Evolutionary conservation across 2,888 invertebrate species (phyloP).

Genomic region (Nemapogon koenigi): DNA sequence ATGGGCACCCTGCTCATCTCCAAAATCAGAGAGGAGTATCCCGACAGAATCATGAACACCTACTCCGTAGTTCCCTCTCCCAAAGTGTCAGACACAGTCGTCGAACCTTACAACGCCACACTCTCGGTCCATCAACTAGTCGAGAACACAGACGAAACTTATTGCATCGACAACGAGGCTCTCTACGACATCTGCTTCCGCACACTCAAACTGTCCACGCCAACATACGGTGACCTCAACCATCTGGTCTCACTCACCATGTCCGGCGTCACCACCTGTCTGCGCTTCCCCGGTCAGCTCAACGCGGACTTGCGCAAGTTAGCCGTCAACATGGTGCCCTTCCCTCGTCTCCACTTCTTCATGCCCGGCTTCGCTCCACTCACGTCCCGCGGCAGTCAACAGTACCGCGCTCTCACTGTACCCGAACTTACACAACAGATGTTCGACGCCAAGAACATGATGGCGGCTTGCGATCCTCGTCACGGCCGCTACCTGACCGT

Average conservation of each 20-base stretch:
- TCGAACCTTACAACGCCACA: slow-evolving; percentile 84
- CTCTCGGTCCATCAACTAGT: slow-evolving; percentile 87
- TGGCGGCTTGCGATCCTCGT: slow-evolving; percentile 92
- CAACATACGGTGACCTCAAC: slow-evolving; percentile 90
- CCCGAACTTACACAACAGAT: slow-evolving; percentile 85
- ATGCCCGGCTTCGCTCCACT: slow-evolving; percentile 89
- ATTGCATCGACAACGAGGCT: slow-evolving; percentile 76
- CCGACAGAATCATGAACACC: slow-evolving; percentile 88
- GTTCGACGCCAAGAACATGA: slow-evolving; percentile 96
- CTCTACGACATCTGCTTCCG: slow-evolving; percentile 85
- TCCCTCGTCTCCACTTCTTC: slow-evolving; percentile 82
- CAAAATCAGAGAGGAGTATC: slow-evolving; percentile 90
- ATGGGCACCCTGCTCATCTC: slow-evolving; percentile 81
- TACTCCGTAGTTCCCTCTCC: slow-evolving; percentile 85
- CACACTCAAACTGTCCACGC: slow-evolving; percentile 83
- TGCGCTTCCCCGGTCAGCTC: slow-evolving; percentile 89
- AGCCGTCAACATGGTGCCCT: slow-evolving; percentile 92
- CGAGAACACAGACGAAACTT: slow-evolving; percentile 91
- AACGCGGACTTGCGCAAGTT: slow-evolving; percentile 93
- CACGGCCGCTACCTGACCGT: slow-evolving; percentile 89
- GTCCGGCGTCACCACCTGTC: slow-evolving; percentile 85
- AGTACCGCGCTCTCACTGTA: slow-evolving; percentile 86
- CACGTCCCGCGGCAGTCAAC: slow-evolving; percentile 85
- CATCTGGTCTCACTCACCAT: slow-evolving; percentile 87
- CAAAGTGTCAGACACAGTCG: slow-evolving; percentile 75